Evolutionary conservation across 2,113 vertebrate species (phyloP).

Genomic region (Pandion haliaetus): DNA sequence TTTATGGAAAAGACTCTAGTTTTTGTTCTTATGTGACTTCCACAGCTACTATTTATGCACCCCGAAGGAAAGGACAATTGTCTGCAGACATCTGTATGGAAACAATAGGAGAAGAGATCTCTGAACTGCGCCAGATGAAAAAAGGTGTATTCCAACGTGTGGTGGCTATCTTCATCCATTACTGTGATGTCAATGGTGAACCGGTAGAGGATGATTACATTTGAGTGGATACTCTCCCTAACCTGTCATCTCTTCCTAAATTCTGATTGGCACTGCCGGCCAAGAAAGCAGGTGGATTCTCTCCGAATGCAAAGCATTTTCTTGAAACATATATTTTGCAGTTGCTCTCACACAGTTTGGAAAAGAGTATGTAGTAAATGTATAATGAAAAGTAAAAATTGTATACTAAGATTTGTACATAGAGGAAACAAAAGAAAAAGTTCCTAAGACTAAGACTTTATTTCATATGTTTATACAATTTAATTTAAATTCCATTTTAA

Average conservation of each 20-base stretch:
- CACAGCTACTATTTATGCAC: constrained; percentile 94
- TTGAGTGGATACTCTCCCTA: constrained; percentile 51
- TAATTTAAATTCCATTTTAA: constrained; percentile 80
- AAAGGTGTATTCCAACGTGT: constrained; percentile 92
- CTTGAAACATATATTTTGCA: neutral
- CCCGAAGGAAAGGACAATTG: constrained; percentile 93
- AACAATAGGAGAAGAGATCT: constrained; percentile 97
- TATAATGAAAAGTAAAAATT: constrained; percentile 71
- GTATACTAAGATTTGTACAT: constrained; percentile 78
- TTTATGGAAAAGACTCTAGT: neutral
- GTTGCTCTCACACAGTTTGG: constrained; percentile 34
- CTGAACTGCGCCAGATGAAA: constrained; percentile 89
- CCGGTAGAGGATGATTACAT: constrained; percentile 97
- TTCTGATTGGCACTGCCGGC: constrained; percentile 3
- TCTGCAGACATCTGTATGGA: constrained; percentile 99
- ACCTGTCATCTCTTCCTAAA: neutral
- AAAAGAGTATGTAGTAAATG: constrained; percentile 67
- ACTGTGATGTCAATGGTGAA: constrained; percentile 93
- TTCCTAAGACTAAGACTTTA: constrained; percentile 76
- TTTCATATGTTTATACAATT: constrained; percentile 83
- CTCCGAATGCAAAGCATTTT: neutral
- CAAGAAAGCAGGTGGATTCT: neutral
- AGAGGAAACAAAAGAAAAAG: constrained; percentile 59
- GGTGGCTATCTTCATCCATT: constrained; percentile 96
- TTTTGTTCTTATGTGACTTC: neutral